These are phyloP conservation scores for Neopelma chrysocephalum DNA, from an alignment of 2,797 vertebrate genomes.

Conservation along the genomic window DNA sequence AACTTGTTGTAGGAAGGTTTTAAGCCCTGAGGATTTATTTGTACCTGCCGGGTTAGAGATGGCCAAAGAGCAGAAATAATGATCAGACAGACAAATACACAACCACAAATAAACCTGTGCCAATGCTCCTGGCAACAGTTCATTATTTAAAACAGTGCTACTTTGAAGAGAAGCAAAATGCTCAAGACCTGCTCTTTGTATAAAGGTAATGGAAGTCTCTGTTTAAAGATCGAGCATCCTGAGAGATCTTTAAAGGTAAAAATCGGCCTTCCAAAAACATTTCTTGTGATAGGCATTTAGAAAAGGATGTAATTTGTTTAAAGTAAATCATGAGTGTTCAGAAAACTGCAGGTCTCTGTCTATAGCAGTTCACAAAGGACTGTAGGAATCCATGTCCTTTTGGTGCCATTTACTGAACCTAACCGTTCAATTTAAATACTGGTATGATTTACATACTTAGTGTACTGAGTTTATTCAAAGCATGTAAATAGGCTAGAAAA, in stretches of 20 bases:
- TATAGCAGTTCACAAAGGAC: not conserved
- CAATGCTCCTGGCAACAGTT: constrained; percentile 38
- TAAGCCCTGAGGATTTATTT: constrained; percentile 38
- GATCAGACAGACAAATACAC: constrained; percentile 36
- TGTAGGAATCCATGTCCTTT: not conserved
- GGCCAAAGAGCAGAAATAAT: constrained; percentile 43
- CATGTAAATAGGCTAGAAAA: not conserved
- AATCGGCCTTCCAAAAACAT: not conserved
- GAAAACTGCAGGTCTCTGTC: not conserved
- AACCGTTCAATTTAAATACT: not conserved
- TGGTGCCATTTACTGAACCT: not conserved
- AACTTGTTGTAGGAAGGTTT: constrained; percentile 5
- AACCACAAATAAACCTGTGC: constrained; percentile 2
- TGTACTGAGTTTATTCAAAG: not conserved
- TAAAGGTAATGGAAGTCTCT: not conserved
- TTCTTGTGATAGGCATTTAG: not conserved
- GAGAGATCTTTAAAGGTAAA: not conserved
- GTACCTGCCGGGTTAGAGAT: not conserved
- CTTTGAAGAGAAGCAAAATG: not conserved
- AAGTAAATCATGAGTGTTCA: not conserved
- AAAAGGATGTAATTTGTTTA: not conserved
- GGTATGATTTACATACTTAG: not conserved
- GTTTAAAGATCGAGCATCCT: not conserved
- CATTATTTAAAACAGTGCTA: constrained; percentile 41
- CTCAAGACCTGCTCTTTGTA: not conserved